Percentiles rank a stretch among this genome's conserved stretches.
These are phyloP conservation scores for Drosophila stalkeri DNA, from an alignment of 2,888 invertebrate genomes.

Conservation along the genomic window DNA sequence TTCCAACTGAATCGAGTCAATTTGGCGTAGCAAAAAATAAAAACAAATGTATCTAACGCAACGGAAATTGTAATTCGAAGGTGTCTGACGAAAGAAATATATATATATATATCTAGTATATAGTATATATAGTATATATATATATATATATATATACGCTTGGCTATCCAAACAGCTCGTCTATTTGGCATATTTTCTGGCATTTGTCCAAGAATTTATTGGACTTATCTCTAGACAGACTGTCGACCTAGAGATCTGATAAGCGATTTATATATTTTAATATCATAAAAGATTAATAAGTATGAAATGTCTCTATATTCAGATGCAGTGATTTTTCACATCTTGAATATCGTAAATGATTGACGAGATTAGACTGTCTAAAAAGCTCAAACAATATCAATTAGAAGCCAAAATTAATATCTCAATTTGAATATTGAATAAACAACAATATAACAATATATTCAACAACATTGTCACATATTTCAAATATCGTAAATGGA, in stretches of 20 bases:
- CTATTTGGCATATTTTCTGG: conserved; percentile 34
- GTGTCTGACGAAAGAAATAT: conserved; percentile 43
- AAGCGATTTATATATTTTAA: not conserved
- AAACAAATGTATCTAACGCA: conserved; percentile 8
- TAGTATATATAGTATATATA: not conserved
- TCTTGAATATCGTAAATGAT: not conserved
- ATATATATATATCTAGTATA: not conserved
- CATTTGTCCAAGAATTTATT: conserved; percentile 26
- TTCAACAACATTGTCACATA: too few relatives aligned
- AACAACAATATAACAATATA: too few relatives aligned
- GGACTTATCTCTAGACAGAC: conserved; percentile 18
- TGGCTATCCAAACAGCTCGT: conserved; percentile 15
- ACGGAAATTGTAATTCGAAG: conserved; percentile 10
- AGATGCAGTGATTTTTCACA: not conserved
- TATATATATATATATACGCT: not conserved
- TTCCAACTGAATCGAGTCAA: conserved; percentile 43
- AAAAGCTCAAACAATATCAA: not conserved
- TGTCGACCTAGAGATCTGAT: conserved; percentile 26
- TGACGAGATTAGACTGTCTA: not conserved
- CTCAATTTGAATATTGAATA: not conserved
- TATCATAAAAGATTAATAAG: not conserved
- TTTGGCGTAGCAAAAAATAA: conserved; percentile 39
- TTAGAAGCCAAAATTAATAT: not conserved
- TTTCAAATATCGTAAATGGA: not conserved
- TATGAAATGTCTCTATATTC: not conserved